Percentiles rank a stretch among this genome's conserved stretches.
These are phyloP conservation scores for Drosophila eugracilis DNA, from an alignment of 1,140 invertebrate genomes.

Conservation along the genomic window DNA sequence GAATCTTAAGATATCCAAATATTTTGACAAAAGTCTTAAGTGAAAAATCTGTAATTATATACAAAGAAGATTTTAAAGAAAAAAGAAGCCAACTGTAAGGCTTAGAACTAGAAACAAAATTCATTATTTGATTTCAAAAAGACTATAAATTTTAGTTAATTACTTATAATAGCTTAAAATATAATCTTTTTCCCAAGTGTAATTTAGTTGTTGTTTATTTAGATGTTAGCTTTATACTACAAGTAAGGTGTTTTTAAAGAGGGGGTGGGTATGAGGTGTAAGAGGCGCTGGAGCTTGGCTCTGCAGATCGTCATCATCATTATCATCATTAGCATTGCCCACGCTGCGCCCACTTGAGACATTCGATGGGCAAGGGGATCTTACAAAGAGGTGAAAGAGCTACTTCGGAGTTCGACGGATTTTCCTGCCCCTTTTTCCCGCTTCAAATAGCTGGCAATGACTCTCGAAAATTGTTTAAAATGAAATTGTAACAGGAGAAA, in stretches of 20 bases:
- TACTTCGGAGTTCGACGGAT: conserved; percentile 26
- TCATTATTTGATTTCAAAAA: neutral
- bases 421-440: conserved; percentile 18
- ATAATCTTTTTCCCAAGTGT: conserved; percentile 12
- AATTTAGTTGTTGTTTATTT: conserved; percentile 58
- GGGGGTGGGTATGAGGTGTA: conserved; percentile 10
- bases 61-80: too few species aligned
- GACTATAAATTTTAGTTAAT: neutral
- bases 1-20: too few species aligned
- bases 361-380: neutral
- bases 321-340: conserved; percentile 64
- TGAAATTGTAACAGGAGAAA: conserved; percentile 51
- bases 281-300: conserved; percentile 57
- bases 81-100: too few species aligned
- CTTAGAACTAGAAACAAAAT: neutral
- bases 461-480: conserved; percentile 70
- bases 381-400: conserved; percentile 15
- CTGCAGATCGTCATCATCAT: conserved; percentile 72
- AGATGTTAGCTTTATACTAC: conserved; percentile 39
- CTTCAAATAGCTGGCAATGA: conserved; percentile 63
- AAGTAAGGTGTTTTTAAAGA: conserved; percentile 15
- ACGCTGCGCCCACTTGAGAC: conserved; percentile 52
- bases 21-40: too few species aligned
- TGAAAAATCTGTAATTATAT: too few species aligned
- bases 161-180: too few species aligned